Base-by-base conservation (phyloP, 2,888 invertebrate genomes). In the Acanthosepion esculentum region DNA sequence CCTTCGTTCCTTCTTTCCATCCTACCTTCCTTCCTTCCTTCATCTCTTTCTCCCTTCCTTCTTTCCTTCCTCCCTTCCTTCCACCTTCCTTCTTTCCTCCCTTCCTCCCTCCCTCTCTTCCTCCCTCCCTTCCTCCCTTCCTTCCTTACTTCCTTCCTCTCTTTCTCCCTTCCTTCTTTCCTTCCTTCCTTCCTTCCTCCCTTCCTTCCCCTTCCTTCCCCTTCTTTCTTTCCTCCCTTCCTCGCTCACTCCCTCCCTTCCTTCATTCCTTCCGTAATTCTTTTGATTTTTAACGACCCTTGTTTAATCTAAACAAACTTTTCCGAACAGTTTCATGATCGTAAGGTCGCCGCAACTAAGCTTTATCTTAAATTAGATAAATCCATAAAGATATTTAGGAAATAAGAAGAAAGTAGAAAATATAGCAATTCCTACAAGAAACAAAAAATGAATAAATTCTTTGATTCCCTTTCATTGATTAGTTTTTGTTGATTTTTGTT, bases 61-160 rank as follows among this genome's bases (percentile, higher is more conserved):
- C 3, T 0, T n/a, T 12, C 15, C 2, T 15, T 55, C 2, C 55
- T 55, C 4, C 1, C 2, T 55, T 0, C 29, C 64, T 29, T 5
- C 0, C n/a, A n/a, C 15, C 2, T 15, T 55, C 2, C 55, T 55
- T 0, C 1, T 0, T 55, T 0, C 29, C 64, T 29, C 0, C 0
- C 29, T 29, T 23, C 29, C 7, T 26, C 0, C 29, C 0, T 29
- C 7, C 6, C 29, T 10, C 0, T 5, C 10, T 29, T 64, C 29
- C 29, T 12, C 29, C 4, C 29, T 29, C 6, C 10, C 29, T 12
- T 29, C 2, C 29, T 12, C 6, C 5, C 0, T 12, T 10, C 10
- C n/a, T n/a, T 8, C n/a, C 0, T 1, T n/a, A n/a, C n/a, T 8
- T 8, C 0, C 8, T 8, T 8, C 10, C 2, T n/a, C 15, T 0